Evolutionary conservation across 2,113 vertebrate genomes (phyloP).

Genomic region (Tapirus terrestris): DNA sequence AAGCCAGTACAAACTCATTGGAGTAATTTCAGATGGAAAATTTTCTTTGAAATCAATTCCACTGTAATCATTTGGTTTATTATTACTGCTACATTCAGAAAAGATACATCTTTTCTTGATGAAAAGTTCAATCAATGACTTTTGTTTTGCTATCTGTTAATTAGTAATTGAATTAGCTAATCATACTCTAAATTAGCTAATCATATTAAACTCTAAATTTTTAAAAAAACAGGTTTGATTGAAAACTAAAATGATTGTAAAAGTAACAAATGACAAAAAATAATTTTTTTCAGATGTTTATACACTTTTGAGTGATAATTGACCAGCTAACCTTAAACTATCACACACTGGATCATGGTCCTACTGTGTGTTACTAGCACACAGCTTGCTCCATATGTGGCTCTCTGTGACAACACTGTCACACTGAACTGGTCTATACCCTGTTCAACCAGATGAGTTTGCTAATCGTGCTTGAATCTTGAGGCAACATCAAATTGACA

Average conservation of each 20-base stretch:
- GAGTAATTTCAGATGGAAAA: background rate
- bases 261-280: background rate
- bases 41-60: background rate
- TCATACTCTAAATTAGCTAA: background rate
- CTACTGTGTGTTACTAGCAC: background rate
- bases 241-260: background rate
- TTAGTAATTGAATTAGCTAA: background rate
- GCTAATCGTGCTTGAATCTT: background rate
- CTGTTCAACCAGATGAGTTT: background rate
- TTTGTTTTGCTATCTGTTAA: background rate
- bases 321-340: background rate
- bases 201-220: background rate
- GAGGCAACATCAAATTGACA: background rate
- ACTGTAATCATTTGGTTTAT: background rate
- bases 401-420: background rate
- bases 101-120: background rate
- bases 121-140: background rate
- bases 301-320: background rate
- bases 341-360: background rate
- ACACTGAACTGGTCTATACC: background rate
- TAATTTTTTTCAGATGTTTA: background rate
- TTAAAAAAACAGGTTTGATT: background rate
- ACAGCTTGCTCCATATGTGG: background rate
- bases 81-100: background rate
- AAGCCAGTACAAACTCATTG: background rate